Percentiles rank a stretch among this genome's conserved stretches.
phyloP scores from a whole-genome alignment of 2,113 vertebrate genomes.

The Sus scrofa region T2T-Sscrofa CM000812.6:248546001-248546500 shows the following conservation, averaged over 20 bases:
- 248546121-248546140: not conserved
- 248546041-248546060: not conserved
- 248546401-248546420: not conserved
- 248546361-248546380: not conserved
- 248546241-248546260: not conserved
- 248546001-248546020: not conserved
- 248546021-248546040: not conserved
- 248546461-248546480: too few relatives aligned
- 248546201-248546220: not conserved
- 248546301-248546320: not conserved
- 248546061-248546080: not conserved
- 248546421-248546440: too few relatives aligned
- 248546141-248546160: not conserved
- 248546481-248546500: too few relatives aligned
- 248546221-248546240: not conserved
- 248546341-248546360: not conserved
- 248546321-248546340: not conserved
- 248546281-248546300: rapidly evolving
- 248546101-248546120: not conserved
- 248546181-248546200: rapidly evolving
- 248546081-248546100: not conserved
- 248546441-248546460: too few relatives aligned
- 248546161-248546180: not conserved
- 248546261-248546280: not conserved
- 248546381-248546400: not conserved